phyloP scores from a whole-genome alignment of 2,888 invertebrate genomes.

The Eupithecia vulgata region DNA sequence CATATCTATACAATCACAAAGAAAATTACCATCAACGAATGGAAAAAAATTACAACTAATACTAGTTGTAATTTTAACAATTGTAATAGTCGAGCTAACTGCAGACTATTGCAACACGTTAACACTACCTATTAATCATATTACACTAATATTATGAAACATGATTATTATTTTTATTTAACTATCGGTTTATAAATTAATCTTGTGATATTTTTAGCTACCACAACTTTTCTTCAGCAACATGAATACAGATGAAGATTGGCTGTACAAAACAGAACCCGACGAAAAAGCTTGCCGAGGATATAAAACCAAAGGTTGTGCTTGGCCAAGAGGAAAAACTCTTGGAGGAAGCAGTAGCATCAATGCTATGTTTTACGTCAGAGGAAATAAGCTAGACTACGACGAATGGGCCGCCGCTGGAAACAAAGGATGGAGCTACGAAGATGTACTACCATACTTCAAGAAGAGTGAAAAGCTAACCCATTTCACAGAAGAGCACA shows the following conservation, averaged over 20 bases:
- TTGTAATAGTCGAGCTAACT: background rate
- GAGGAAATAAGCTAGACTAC: constrained; percentile 81
- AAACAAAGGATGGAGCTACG: constrained; percentile 84
- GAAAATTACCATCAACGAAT: background rate
- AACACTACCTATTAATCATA: background rate
- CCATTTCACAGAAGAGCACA: constrained; percentile 44
- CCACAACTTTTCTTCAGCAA: constrained; percentile 62
- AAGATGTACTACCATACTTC: constrained; percentile 78
- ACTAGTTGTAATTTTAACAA: too few species aligned
- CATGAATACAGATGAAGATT: constrained; percentile 71
- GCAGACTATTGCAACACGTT: background rate
- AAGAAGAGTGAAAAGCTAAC: constrained; percentile 77
- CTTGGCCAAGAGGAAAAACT: constrained; percentile 86
- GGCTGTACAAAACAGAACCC: constrained; percentile 82
- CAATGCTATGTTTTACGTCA: constrained; percentile 84
- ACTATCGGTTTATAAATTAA: background rate
- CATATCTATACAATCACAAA: background rate
- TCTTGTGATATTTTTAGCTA: constrained; percentile 49
- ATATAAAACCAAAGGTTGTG: constrained; percentile 64
- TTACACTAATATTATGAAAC: background rate
- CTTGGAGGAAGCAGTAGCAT: constrained; percentile 85
- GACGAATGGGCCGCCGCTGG: constrained; percentile 82
- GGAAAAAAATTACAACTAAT: background rate
- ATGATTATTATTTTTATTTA: background rate
- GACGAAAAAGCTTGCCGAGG: constrained; percentile 70